Evolutionary conservation across 2,797 vertebrate species (phyloP), one percentile per base, ranked within the genome.

Genomic region (Tinamus major): DNA sequence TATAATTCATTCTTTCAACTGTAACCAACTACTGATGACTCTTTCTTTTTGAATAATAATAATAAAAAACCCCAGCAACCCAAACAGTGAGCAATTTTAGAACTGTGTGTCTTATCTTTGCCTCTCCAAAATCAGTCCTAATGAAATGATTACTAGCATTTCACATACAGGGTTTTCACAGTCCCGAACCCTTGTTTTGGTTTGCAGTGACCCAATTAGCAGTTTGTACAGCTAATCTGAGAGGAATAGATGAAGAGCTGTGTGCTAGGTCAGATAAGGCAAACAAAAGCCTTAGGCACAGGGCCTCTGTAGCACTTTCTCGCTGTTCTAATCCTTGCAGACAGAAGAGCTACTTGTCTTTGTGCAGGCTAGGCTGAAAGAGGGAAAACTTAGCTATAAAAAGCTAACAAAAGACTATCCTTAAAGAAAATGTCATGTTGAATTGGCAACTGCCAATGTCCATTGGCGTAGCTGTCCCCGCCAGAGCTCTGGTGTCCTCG

Each of bases 1-100:
- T 39, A 58, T 67, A 87, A 85, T 87, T 85, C 62, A 63, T 33
- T 85, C 26, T 80, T 87, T 88, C 79, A 87, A 18, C 49, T 87
- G 65, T 31, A 69, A 69, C 64, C 20, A 42, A 76, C n/a, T 33
- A 5, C 24, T 69, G 13, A 10, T 84, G 59, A 83, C 16, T 6
- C 27, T 35, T 79, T 81, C 71, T 75, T 63, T 70, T 51, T 2
- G 2, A 37, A 21, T 72, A 20, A 56, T 92, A 44, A 42, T 71
- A 78, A 44, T 44, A 91, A 65, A 35, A 55, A 41, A 35, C 6
- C 7, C 9, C 37, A 58, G 19, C 16, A 19, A 21, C n/a, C n/a
- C 23, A 67, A 42, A 64, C 15, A 21, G 39, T 49, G 48, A 67
- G 4, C 35, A 15, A 41, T 91, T 93, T 87, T 86, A 94, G 81